A percentile compares a stretch with the other conserved stretches of the same genome.
Evolutionary conservation across 1,140 invertebrate genomes (phyloP).

Genomic region (Magallana gigas): DNA sequence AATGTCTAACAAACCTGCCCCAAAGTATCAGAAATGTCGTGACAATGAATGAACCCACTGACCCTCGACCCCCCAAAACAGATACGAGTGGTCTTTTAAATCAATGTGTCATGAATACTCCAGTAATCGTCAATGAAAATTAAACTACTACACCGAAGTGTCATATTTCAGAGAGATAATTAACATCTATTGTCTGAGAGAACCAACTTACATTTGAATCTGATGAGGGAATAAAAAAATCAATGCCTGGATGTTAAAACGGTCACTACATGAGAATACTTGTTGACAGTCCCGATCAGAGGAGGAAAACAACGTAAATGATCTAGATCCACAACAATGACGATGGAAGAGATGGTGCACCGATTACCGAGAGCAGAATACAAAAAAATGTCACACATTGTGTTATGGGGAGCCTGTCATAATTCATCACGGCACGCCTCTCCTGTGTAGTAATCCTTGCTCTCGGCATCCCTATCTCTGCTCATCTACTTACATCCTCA

Average conservation of each 20-base stretch:
- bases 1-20: neutral
- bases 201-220: neutral
- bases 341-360: neutral
- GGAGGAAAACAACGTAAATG: neutral
- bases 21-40: no score
- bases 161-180: neutral
- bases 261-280: neutral
- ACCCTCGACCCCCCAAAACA: no score
- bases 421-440: neutral
- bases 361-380: neutral
- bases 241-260: neutral
- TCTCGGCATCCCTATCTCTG: neutral
- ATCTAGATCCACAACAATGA: neutral
- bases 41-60: no score
- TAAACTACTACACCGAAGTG: neutral
- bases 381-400: constrained; percentile 13
- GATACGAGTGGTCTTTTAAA: neutral
- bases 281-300: neutral
- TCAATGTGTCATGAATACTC: constrained; percentile 4
- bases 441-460: neutral
- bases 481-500: neutral
- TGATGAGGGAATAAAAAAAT: neutral
- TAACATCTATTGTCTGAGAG: neutral
- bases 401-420: constrained; percentile 20
- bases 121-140: neutral